These are phyloP conservation scores for Pachymerium ferrugineum DNA, from an alignment of 2,888 invertebrate genomes.

Conservation along the genomic window DNA sequence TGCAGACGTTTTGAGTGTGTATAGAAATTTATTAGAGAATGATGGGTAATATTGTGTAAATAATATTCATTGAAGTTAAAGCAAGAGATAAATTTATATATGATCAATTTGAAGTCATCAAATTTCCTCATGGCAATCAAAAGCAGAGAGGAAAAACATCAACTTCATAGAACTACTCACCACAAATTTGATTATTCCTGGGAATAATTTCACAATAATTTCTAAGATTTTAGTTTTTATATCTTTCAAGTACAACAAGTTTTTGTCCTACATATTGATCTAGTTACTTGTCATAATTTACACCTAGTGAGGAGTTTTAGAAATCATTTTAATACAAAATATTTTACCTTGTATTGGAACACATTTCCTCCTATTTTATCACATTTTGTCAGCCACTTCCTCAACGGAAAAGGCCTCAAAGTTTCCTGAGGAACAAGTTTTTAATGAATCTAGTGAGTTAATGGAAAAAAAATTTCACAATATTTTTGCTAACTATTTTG, in stretches of 20 bases:
- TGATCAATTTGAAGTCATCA: constrained; percentile 5
- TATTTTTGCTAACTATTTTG: neutral
- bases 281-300: too few relatives aligned
- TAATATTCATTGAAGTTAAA: neutral
- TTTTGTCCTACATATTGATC: too few relatives aligned
- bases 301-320: too few relatives aligned
- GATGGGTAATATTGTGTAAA: too few relatives aligned
- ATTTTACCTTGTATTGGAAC: neutral
- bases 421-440: constrained; percentile 8
- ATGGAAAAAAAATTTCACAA: neutral
- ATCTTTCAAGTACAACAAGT: too few relatives aligned
- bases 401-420: neutral
- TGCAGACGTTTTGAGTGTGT: too few relatives aligned
- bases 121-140: constrained; percentile 2
- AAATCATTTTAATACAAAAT: neutral
- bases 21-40: too few relatives aligned
- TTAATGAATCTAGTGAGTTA: constrained; percentile 9
- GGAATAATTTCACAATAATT: constrained; percentile 5
- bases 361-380: constrained; percentile 14
- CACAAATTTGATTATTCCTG: neutral
- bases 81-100: neutral
- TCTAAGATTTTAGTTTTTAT: too few relatives aligned
- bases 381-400: constrained; percentile 6
- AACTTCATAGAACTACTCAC: neutral
- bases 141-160: neutral